phyloP scores from a whole-genome alignment of 2,797 vertebrate species.

The Spizella passerina region DNA sequence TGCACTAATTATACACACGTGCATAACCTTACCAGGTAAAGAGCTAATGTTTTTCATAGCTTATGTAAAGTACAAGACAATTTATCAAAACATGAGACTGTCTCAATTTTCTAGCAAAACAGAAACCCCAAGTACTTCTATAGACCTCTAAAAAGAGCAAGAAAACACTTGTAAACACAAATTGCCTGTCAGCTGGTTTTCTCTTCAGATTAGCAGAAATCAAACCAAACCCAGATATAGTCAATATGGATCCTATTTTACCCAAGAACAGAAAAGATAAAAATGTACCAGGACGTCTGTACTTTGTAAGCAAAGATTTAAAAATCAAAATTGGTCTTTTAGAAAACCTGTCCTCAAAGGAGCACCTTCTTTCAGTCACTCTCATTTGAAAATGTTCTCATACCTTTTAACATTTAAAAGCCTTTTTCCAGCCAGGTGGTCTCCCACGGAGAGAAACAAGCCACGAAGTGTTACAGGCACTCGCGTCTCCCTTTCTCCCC shows the following conservation, averaged over 20 bases:
- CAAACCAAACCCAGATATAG: not conserved
- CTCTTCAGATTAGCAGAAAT: not conserved
- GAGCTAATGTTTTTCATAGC: not conserved
- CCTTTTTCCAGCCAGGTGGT: not conserved
- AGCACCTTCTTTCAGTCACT: not conserved
- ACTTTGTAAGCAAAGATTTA: not conserved
- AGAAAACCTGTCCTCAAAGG: not conserved
- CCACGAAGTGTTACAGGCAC: accelerated
- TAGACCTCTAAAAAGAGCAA: not conserved
- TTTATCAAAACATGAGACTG: not conserved
- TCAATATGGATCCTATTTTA: not conserved
- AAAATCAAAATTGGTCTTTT: not conserved
- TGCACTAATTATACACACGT: accelerated
- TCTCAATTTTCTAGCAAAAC: not conserved
- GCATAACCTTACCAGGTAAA: not conserved
- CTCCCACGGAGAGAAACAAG: accelerated
- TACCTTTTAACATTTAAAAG: not conserved
- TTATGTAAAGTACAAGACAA: not conserved
- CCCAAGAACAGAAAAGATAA: accelerated
- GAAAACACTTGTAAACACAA: not conserved
- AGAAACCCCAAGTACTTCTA: not conserved
- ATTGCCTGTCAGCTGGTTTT: not conserved
- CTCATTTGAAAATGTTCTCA: not conserved
- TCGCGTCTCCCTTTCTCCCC: accelerated
- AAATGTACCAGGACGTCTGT: accelerated